These are phyloP conservation scores for Mesocricetus auratus DNA, from an alignment of 2,113 vertebrate genomes.

Conservation along the genomic window DNA sequence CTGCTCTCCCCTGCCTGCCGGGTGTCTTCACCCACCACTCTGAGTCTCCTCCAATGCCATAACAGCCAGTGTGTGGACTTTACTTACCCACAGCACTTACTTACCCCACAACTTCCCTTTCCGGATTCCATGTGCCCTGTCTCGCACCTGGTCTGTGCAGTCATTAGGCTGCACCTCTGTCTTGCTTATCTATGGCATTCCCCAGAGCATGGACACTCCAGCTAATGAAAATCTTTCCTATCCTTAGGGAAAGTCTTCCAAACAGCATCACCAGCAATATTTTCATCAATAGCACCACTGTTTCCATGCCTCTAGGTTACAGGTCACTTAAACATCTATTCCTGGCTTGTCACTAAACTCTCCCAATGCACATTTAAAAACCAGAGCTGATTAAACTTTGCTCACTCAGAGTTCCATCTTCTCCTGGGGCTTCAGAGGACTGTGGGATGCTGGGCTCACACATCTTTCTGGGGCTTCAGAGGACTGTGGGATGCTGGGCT, in stretches of 20 bases:
- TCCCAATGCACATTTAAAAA: constrained; percentile 19
- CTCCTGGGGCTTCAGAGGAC: background rate
- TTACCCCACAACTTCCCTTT: background rate
- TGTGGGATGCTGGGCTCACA: background rate
- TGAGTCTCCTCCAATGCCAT: background rate
- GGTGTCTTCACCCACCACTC: rapidly evolving
- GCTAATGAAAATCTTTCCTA: background rate
- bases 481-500: too few species aligned
- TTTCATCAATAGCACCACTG: background rate
- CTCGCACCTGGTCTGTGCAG: background rate
- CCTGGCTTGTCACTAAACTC: constrained; percentile 7
- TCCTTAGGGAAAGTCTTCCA: background rate
- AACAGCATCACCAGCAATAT: too few species aligned
- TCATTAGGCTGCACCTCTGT: background rate
- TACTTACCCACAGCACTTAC: background rate
- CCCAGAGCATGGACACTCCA: background rate
- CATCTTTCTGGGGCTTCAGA: background rate
- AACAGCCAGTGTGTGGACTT: background rate
- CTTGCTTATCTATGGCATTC: background rate
- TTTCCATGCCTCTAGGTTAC: background rate
- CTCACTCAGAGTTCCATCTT: background rate
- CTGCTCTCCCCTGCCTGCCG: background rate
- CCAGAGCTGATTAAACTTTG: constrained; percentile 5
- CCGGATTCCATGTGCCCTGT: rapidly evolving
- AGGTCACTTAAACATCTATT: background rate